A percentile compares a stretch with the other conserved stretches of the same genome.
phyloP scores from a whole-genome alignment of 2,113 vertebrate genomes.

The Haemorhous mexicanus region DNA sequence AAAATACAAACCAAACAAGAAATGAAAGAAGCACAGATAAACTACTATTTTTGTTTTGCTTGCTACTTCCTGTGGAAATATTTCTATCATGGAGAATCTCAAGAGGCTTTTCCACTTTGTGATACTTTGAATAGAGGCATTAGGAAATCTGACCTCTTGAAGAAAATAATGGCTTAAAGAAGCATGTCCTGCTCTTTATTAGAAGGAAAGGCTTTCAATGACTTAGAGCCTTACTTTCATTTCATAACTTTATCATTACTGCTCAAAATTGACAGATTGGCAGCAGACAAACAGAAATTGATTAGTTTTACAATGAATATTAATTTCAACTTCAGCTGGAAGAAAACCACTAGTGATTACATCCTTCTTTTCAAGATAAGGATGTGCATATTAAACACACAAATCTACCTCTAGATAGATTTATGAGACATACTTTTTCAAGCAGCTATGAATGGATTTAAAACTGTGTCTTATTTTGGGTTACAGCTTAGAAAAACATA shows the following conservation, averaged over 20 bases:
- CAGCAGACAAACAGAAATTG: not conserved
- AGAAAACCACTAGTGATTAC: not conserved
- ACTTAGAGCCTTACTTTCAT: not conserved
- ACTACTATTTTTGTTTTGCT: not conserved
- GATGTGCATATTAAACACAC: rapidly evolving
- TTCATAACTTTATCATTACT: not conserved
- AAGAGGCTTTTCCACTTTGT: not conserved
- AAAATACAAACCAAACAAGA: not conserved
- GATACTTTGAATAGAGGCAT: not conserved
- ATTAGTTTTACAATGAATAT: not conserved
- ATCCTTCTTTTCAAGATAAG: not conserved
- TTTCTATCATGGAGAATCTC: not conserved
- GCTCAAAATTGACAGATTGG: not conserved
- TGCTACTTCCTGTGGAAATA: not conserved
- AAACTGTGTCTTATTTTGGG: not conserved
- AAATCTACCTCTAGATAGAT: not conserved
- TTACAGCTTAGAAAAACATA: not conserved
- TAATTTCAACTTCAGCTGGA: not conserved
- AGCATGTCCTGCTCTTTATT: not conserved
- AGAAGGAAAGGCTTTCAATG: not conserved
- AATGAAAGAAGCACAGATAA: not conserved
- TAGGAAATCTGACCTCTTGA: not conserved
- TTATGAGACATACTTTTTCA: not conserved
- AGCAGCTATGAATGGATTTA: not conserved
- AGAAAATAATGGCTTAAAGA: not conserved